Conservation (phyloP, 2,113 vertebrate genomes). For the Petromus typicus region DNA sequence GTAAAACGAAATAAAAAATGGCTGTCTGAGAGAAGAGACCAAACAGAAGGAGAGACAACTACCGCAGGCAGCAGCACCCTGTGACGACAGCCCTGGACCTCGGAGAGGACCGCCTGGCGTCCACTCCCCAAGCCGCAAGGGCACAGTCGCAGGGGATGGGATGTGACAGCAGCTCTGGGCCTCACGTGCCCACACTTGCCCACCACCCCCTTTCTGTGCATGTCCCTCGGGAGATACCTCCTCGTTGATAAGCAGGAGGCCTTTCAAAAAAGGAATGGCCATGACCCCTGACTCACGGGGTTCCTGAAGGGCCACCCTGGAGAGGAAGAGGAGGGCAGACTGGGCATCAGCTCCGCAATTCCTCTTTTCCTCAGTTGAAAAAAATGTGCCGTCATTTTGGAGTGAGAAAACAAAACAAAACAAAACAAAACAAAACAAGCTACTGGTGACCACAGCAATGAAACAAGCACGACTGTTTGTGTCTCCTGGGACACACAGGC, state of each 20-base stretch:
- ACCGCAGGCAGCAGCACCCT: slow-evolving; percentile 53
- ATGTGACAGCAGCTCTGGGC: neutral
- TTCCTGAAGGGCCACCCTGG: neutral
- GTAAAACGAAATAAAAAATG: slow-evolving; percentile 81
- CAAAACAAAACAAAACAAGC: neutral
- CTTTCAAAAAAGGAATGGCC: neutral
- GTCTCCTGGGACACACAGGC: slow-evolving; percentile 11
- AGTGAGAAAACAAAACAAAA: slow-evolving; percentile 9
- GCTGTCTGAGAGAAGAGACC: slow-evolving; percentile 86
- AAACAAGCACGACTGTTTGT: slow-evolving; percentile 34
- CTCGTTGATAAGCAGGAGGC: neutral
- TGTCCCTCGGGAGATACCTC: neutral
- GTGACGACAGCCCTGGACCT: neutral
- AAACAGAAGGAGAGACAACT: slow-evolving; percentile 84
- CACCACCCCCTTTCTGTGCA: neutral
- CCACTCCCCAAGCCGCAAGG: neutral
- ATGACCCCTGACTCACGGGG: neutral
- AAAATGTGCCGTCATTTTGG: neutral
- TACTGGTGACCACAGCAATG: neutral
- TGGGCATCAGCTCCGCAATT: neutral
- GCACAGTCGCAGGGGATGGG: neutral
- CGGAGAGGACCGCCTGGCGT: neutral
- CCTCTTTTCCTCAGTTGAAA: slow-evolving; percentile 53
- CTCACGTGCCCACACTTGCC: neutral
- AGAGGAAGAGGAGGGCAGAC: slow-evolving; percentile 39